Percentiles rank a stretch among this genome's conserved stretches.
phyloP scores from a whole-genome alignment of 1,140 invertebrate genomes.

The Neodiprion pinetum region DNA sequence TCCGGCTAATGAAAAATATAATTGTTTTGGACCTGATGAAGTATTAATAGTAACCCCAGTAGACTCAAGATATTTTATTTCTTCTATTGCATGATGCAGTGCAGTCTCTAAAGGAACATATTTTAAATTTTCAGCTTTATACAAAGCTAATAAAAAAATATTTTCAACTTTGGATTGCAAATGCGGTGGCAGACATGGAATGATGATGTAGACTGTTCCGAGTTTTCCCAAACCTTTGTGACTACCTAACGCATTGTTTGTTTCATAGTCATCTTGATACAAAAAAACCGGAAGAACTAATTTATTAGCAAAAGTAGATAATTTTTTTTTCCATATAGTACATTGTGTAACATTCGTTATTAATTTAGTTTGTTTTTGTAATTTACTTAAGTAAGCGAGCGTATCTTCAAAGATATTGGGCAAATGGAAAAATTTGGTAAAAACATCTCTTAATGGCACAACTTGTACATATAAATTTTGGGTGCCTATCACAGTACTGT shows the following conservation, averaged over 20 bases:
- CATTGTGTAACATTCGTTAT: conserved; percentile 28
- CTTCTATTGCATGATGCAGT: conserved; percentile 17
- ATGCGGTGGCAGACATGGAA: conserved; percentile 34
- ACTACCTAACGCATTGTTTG: conserved; percentile 33
- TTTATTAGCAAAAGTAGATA: background rate
- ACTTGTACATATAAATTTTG: conserved; percentile 22
- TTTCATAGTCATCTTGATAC: conserved; percentile 31
- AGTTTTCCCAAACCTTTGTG: conserved; percentile 36
- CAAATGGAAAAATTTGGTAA: conserved; percentile 30
- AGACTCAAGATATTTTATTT: conserved; percentile 16
- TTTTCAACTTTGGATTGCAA: conserved; percentile 27
- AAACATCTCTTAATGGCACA: conserved; percentile 22
- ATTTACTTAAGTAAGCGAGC: conserved; percentile 19
- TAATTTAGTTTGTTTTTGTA: conserved; percentile 21
- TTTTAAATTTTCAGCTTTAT: conserved; percentile 15
- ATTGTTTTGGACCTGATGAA: conserved; percentile 10
- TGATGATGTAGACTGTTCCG: conserved; percentile 35
- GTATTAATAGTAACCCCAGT: conserved; percentile 21
- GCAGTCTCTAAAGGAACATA: conserved; percentile 15
- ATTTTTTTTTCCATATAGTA: conserved; percentile 16
- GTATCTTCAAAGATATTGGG: conserved; percentile 26
- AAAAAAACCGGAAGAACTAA: conserved; percentile 11
- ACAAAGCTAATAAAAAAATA: conserved; percentile 32
- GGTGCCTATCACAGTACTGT: background rate
- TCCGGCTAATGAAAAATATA: conserved; percentile 19